Conservation (phyloP, 2,797 vertebrate species). For the Malacoctenus gilli region DNA sequence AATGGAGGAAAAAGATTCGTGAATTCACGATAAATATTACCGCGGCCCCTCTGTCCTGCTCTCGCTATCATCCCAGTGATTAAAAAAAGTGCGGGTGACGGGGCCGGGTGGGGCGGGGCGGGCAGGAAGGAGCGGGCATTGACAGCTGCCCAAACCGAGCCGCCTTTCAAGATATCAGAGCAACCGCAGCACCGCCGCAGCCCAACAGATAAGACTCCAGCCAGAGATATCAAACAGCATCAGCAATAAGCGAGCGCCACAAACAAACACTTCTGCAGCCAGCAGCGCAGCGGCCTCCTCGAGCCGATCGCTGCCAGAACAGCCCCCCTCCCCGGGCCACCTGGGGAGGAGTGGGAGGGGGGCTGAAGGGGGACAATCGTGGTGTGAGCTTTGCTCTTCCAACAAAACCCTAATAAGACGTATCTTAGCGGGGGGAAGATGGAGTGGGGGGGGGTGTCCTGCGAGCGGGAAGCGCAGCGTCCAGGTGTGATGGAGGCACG, state of each 20-base stretch:
- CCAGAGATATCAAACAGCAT: conserved; percentile 70
- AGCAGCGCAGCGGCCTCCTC: conserved; percentile 27
- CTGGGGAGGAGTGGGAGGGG: conserved; percentile 1
- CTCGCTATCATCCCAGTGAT: conserved; percentile 49
- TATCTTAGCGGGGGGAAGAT: background rate
- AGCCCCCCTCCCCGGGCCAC: conserved; percentile 28
- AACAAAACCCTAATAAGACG: conserved; percentile 13
- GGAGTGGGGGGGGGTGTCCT: conserved; percentile 9
- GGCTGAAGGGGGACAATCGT: background rate
- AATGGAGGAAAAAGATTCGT: background rate
- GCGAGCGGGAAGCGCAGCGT: background rate
- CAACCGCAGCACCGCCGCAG: conserved; percentile 52
- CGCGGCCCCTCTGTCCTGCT: conserved; percentile 18
- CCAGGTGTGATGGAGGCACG: conserved; percentile 3
- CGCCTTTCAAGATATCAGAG: conserved; percentile 62
- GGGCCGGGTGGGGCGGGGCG: no score
- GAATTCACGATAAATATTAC: conserved; percentile 23
- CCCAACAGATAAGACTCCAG: conserved; percentile 62
- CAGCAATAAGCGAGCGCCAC: conserved; percentile 64
- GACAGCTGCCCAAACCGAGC: conserved; percentile 57
- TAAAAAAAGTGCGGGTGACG: conserved; percentile 26
- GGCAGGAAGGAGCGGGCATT: conserved; percentile 25
- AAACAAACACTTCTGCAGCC: conserved; percentile 53
- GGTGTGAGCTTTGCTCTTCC: background rate
- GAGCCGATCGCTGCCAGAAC: conserved; percentile 13